Evolutionary conservation across 1,140 invertebrate genomes (phyloP).

Genomic region (Drosophila pallidifrons): DNA sequence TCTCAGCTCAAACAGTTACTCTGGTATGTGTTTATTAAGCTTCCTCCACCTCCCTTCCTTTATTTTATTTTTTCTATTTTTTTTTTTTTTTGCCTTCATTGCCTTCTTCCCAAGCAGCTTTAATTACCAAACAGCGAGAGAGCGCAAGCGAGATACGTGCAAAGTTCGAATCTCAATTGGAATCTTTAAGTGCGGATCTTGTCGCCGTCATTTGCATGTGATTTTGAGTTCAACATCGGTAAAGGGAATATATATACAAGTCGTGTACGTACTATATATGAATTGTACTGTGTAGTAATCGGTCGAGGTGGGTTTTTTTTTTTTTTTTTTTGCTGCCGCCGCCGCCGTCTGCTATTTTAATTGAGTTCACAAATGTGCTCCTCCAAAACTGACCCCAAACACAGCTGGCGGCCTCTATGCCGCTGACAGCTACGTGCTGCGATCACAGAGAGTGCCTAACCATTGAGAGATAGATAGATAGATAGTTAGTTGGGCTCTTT

Average conservation of each 20-base stretch:
- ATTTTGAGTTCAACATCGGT: too few relatives aligned
- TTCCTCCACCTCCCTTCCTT: background rate
- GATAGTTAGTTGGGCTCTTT: constrained; percentile 32
- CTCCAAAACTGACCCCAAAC: constrained; percentile 46
- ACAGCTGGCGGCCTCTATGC: constrained; percentile 58
- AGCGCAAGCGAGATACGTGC: constrained; percentile 32
- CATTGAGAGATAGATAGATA: constrained; percentile 21
- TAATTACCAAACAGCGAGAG: constrained; percentile 60
- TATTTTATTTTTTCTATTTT: too few relatives aligned
- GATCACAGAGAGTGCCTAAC: background rate
- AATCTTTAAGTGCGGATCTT: constrained; percentile 34
- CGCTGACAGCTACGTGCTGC: constrained; percentile 76
- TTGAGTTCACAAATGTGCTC: constrained; percentile 77
- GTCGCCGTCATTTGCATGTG: constrained; percentile 61
- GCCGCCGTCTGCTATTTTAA: constrained; percentile 75
- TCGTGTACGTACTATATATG: too few relatives aligned
- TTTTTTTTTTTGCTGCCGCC: too few relatives aligned
- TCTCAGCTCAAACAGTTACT: constrained; percentile 15
- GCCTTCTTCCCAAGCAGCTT: constrained; percentile 49
- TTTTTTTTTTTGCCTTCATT: background rate
- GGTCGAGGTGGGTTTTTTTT: constrained; percentile 7
- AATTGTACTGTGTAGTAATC: background rate
- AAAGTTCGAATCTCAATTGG: constrained; percentile 60
- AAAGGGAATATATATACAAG: too few relatives aligned
- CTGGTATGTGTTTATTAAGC: constrained; percentile 59